Evolutionary conservation across 2,797 vertebrate genomes (phyloP).

Genomic region (Pyrrhura leucotis): DNA sequence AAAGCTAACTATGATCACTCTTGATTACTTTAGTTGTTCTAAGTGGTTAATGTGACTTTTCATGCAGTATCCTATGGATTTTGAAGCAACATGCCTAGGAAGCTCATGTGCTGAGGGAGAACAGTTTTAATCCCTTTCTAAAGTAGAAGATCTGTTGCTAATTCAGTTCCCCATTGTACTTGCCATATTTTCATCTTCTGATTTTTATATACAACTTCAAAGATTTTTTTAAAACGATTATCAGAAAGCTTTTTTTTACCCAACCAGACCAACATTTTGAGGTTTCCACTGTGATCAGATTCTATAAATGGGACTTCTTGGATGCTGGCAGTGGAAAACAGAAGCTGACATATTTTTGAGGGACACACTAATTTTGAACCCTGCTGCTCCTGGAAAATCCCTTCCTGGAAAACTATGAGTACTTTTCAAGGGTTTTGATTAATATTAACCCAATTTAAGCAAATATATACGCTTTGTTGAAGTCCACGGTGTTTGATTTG

Average conservation of each 20-base stretch:
- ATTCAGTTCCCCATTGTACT: fast-evolving
- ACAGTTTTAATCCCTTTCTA: not conserved
- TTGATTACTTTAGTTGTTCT: not conserved
- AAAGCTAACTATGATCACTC: not conserved
- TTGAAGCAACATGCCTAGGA: not conserved
- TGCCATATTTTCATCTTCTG: not conserved
- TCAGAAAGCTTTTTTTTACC: not conserved
- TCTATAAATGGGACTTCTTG: not conserved
- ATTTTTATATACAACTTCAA: not conserved
- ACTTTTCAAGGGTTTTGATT: not conserved
- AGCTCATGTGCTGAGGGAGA: not conserved
- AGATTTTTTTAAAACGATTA: not conserved
- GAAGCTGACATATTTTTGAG: not conserved
- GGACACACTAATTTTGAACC: not conserved
- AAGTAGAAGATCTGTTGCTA: not conserved
- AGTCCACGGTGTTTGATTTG: not conserved
- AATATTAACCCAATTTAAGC: not conserved
- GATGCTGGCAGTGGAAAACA: not conserved
- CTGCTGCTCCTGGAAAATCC: not conserved
- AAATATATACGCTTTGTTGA: not conserved
- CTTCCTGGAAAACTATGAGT: not conserved
- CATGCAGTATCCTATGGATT: not conserved
- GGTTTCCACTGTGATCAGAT: not conserved
- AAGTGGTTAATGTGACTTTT: not conserved
- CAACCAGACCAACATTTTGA: not conserved